These are phyloP conservation scores for Philaenus spumarius DNA, from an alignment of 1,140 invertebrate genomes.

Conservation along the genomic window DNA sequence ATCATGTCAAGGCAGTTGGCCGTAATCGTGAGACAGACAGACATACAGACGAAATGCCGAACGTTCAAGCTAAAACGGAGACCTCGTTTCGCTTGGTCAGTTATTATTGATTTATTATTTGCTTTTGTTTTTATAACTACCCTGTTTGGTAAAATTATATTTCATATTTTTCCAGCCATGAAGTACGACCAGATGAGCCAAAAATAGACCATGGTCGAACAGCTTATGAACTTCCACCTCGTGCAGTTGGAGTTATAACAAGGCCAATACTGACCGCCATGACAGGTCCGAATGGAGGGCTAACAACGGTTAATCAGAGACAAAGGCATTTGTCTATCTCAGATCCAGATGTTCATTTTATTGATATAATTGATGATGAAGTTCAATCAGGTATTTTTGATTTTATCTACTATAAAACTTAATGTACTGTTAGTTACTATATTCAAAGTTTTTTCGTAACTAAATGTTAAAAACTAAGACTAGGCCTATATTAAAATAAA, in stretches of 20 bases:
- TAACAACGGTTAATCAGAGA: slow-evolving; percentile 61
- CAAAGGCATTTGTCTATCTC: slow-evolving; percentile 56
- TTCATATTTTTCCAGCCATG: slow-evolving; percentile 37
- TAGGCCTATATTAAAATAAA: no score
- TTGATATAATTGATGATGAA: slow-evolving; percentile 43
- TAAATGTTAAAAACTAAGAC: no score
- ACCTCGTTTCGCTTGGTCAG: no score
- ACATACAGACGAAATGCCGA: no score
- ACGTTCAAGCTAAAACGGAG: no score
- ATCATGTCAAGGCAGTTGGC: no score
- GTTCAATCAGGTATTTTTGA: neutral
- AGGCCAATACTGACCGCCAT: slow-evolving; percentile 53
- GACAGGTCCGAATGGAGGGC: slow-evolving; percentile 69
- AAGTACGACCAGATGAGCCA: slow-evolving; percentile 46
- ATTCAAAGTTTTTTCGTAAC: no score
- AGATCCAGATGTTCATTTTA: slow-evolving; percentile 67
- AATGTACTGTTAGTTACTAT: no score
- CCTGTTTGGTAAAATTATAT: no score
- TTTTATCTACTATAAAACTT: neutral
- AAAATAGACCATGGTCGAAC: slow-evolving; percentile 56
- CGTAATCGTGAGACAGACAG: no score
- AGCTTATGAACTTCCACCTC: slow-evolving; percentile 55
- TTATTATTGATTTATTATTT: no score
- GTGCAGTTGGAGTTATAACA: slow-evolving; percentile 39
- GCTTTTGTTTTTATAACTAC: no score